These are phyloP conservation scores for Branchipolynoe longqiensis DNA, from an alignment of 2,888 invertebrate genomes.

Conservation along the genomic window DNA sequence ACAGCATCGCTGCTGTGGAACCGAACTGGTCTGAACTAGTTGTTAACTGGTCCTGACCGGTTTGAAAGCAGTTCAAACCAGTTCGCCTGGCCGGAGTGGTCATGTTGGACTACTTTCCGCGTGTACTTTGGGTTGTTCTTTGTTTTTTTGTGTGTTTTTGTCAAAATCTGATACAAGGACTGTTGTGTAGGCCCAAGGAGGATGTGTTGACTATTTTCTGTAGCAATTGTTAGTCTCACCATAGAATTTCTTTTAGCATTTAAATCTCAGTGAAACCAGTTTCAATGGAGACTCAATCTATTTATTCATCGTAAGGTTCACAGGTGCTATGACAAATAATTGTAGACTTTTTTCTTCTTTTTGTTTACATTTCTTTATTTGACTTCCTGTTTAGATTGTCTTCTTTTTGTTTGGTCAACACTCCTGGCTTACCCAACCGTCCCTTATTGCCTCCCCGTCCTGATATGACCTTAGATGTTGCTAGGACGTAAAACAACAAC, in stretches of 20 bases:
- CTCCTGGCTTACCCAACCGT: no score
- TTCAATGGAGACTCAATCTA: not conserved
- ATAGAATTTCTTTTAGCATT: no score
- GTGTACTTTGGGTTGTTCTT: constrained; percentile 21
- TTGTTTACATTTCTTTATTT: not conserved
- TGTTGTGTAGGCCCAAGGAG: no score
- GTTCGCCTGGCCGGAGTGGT: not conserved
- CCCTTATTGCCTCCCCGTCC: no score
- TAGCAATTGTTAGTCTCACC: no score
- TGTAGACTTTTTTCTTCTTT: not conserved
- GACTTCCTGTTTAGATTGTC: not conserved
- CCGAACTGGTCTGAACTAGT: constrained; percentile 2
- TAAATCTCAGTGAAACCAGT: not conserved
- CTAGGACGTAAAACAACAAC: no score
- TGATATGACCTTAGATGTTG: no score
- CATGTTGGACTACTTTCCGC: constrained; percentile 42
- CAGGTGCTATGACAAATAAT: not conserved
- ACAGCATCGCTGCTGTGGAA: not conserved
- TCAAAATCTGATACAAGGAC: constrained; percentile 4
- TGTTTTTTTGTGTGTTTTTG: no score
- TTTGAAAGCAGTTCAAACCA: constrained; percentile 10
- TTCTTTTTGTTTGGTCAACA: no score
- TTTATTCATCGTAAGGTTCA: not conserved
- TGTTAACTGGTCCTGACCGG: not conserved
- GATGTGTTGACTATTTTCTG: no score